A percentile compares a stretch with the other conserved stretches of the same genome.
These are phyloP conservation scores for Equus przewalskii DNA, from an alignment of 2,113 vertebrate genomes.

Conservation along the genomic window DNA sequence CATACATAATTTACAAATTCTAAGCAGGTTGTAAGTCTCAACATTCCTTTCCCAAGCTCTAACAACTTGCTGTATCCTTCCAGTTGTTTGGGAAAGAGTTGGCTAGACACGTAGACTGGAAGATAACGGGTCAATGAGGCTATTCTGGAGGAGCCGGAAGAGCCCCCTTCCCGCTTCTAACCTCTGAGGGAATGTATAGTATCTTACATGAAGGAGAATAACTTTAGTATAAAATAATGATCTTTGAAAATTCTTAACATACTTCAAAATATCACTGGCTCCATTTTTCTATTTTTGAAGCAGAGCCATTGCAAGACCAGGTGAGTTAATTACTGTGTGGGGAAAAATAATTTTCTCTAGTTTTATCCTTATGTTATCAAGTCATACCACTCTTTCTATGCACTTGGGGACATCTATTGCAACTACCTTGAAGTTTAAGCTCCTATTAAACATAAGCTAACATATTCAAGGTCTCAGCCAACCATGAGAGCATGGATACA, in stretches of 20 bases:
- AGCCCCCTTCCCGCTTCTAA: neutral
- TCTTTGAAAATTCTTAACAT: constrained; percentile 42
- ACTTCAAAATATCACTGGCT: neutral
- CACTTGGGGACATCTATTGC: neutral
- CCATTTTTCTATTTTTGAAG: neutral
- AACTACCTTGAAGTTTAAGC: neutral
- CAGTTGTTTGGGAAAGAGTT: constrained; percentile 28
- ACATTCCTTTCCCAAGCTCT: neutral
- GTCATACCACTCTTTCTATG: neutral
- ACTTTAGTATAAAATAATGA: constrained; percentile 5
- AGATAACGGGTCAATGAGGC: neutral
- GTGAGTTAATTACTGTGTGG: neutral
- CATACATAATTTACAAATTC: neutral
- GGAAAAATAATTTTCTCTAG: neutral
- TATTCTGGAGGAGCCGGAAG: neutral
- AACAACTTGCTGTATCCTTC: neutral
- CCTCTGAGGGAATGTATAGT: neutral
- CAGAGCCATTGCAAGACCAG: neutral
- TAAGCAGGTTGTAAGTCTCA: neutral
- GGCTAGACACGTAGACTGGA: neutral
- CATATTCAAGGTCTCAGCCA: neutral
- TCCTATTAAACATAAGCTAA: neutral
- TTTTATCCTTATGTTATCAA: constrained; percentile 36
- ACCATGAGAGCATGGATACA: neutral
- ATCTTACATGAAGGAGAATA: neutral